phyloP scores from a whole-genome alignment of 2,888 invertebrate species.

The Papilio demoleus region DNA sequence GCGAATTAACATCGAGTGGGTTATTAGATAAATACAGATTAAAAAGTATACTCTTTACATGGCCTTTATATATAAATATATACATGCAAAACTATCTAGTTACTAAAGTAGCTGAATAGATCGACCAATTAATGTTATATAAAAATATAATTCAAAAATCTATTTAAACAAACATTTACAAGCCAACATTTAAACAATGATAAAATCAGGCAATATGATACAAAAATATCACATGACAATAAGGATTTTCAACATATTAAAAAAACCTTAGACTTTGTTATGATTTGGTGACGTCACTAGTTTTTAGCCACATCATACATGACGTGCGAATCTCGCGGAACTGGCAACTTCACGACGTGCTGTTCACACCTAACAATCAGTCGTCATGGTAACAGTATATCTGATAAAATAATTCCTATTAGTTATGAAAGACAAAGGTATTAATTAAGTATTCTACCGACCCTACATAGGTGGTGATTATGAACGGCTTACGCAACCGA shows the following conservation, averaged over 20 bases:
- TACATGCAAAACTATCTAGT: no score
- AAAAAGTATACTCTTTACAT: not conserved
- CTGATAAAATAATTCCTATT: constrained; percentile 28
- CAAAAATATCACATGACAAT: not conserved
- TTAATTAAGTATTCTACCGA: no score
- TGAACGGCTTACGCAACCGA: no score
- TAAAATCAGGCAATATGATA: not conserved
- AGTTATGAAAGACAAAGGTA: not conserved
- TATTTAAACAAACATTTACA: not conserved
- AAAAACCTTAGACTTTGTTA: not conserved
- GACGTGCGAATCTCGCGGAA: constrained; percentile 25
- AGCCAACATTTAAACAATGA: not conserved
- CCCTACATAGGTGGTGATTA: no score
- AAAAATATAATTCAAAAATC: no score
- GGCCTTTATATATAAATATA: no score
- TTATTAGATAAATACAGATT: constrained; percentile 10
- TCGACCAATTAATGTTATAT: not conserved
- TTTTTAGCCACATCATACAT: constrained; percentile 10
- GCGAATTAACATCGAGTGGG: constrained; percentile 37
- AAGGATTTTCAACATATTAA: not conserved
- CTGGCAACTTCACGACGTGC: constrained; percentile 20
- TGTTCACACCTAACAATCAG: constrained; percentile 47
- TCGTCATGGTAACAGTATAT: constrained; percentile 56
- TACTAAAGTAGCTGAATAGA: no score
- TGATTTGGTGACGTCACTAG: constrained; percentile 2